Conservation (phyloP, 2,113 vertebrate species). For the Chauna torquata region DNA sequence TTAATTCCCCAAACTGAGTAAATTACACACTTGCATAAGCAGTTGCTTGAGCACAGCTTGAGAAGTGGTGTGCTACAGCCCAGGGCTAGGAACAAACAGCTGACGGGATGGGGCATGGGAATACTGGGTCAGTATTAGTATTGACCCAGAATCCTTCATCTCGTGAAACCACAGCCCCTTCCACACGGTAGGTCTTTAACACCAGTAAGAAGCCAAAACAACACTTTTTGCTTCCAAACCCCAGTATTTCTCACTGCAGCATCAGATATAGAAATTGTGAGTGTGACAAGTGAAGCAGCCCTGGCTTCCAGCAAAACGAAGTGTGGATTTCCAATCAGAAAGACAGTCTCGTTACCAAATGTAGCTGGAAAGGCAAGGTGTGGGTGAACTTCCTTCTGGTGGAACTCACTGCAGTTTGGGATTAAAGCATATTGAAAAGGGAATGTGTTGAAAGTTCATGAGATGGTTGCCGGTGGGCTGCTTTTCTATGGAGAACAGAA, state of each 20-base stretch:
- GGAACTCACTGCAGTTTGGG: background rate
- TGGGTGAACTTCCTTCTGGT: slow-evolving; percentile 32
- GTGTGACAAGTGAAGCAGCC: background rate
- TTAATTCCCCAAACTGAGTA: background rate
- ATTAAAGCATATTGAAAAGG: background rate
- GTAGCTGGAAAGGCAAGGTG: background rate
- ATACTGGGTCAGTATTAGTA: background rate
- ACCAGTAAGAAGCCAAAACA: background rate
- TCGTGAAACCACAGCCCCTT: background rate
- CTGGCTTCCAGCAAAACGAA: background rate
- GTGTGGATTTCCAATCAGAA: background rate
- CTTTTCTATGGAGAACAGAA: background rate
- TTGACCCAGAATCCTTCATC: background rate
- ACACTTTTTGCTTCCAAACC: background rate
- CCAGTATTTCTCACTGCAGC: background rate
- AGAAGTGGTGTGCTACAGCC: background rate
- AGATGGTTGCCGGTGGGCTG: background rate
- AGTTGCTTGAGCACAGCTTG: background rate
- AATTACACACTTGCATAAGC: background rate
- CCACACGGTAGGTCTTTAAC: background rate
- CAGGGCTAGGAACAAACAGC: background rate
- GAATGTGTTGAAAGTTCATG: background rate
- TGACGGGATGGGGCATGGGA: background rate
- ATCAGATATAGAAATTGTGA: background rate
- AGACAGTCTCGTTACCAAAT: background rate